Percentiles rank a stretch among this genome's conserved stretches.
Conservation (phyloP, 2,113 vertebrate genomes). For the Silurus meridionalis region DNA sequence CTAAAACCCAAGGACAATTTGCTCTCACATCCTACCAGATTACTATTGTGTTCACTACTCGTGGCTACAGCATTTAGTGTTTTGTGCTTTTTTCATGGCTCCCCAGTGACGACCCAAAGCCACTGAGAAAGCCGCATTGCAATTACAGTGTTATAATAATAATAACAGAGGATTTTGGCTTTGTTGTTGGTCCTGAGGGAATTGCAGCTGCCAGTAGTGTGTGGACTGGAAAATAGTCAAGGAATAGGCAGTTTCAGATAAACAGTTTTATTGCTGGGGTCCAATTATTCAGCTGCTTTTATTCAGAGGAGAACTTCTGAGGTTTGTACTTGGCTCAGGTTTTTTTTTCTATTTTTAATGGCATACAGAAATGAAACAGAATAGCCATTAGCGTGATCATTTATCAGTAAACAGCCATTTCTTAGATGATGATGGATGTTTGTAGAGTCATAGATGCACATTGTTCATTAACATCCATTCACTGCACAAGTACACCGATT, state of each 20-base stretch:
- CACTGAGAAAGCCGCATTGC: slow-evolving; percentile 29
- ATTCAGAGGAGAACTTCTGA: neutral
- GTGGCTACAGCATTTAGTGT: slow-evolving; percentile 28
- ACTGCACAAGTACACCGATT: neutral
- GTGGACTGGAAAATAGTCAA: slow-evolving; percentile 18
- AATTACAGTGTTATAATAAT: slow-evolving; percentile 39
- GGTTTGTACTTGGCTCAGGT: neutral
- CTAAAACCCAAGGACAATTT: neutral
- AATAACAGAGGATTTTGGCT: slow-evolving; percentile 36
- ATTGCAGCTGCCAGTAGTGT: neutral
- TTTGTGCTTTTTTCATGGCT: slow-evolving; percentile 17
- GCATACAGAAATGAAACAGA: slow-evolving; percentile 6
- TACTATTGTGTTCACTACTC: neutral
- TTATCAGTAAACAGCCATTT: slow-evolving; percentile 14
- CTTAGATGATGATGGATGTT: neutral
- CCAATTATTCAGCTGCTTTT: neutral
- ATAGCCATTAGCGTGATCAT: neutral
- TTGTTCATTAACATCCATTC: slow-evolving; percentile 5
- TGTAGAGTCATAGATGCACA: neutral
- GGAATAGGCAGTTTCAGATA: slow-evolving; percentile 26
- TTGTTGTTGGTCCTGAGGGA: slow-evolving; percentile 25
- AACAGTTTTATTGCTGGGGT: slow-evolving; percentile 29
- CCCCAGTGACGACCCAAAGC: neutral
- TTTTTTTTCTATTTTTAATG: neutral
- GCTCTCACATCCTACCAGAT: neutral